phyloP scores from a whole-genome alignment of 2,888 invertebrate species.

The Parnassius mnemosyne region DNA sequence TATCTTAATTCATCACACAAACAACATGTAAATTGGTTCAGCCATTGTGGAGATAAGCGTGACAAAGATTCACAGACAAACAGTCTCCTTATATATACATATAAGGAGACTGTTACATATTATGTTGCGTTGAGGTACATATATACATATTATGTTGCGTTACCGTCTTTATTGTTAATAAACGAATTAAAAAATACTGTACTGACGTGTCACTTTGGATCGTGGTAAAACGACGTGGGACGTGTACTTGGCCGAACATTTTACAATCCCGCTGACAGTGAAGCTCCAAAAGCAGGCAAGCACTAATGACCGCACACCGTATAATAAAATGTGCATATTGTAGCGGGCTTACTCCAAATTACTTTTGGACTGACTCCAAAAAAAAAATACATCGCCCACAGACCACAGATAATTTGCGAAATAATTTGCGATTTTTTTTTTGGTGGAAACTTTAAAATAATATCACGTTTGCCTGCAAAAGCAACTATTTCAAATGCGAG shows the following conservation, averaged over 20 bases:
- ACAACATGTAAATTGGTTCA: no score
- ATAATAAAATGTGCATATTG: slow-evolving; percentile 21
- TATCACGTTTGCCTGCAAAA: background rate
- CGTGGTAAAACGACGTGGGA: background rate
- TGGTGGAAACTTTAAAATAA: slow-evolving; percentile 7
- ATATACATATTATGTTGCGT: no score
- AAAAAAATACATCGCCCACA: slow-evolving; percentile 16
- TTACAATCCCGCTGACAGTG: background rate
- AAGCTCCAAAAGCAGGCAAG: slow-evolving; percentile 9
- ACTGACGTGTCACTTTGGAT: no score
- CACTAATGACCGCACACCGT: slow-evolving; percentile 15
- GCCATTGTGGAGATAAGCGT: no score
- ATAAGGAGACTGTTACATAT: no score
- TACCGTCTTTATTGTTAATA: no score
- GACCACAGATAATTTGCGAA: slow-evolving; percentile 21
- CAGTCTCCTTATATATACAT: no score
- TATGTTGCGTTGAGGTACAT: no score
- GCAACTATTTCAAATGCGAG: no score
- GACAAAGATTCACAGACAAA: no score
- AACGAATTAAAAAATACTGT: no score
- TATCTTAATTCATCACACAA: no score
- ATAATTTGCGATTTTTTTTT: slow-evolving; percentile 11
- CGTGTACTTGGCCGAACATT: background rate
- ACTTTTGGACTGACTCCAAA: slow-evolving; percentile 24
- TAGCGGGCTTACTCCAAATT: slow-evolving; percentile 11